These are phyloP conservation scores for Ceratosolen fusciceps DNA, from an alignment of 1,140 invertebrate genomes.

Conservation along the genomic window DNA sequence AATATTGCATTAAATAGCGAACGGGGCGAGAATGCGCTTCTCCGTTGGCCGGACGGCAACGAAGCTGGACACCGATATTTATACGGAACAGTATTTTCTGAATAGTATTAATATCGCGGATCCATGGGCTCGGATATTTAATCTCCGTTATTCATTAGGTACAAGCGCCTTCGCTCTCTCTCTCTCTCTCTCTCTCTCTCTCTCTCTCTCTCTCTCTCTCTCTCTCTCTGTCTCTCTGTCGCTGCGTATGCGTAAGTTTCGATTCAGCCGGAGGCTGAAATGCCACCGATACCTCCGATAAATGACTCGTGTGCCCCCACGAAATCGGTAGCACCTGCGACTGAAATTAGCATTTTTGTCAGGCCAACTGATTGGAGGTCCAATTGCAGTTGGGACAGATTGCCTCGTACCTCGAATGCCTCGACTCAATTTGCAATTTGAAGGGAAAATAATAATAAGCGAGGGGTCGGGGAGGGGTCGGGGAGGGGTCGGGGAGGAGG, in stretches of 20 bases:
- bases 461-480: too few relatives aligned
- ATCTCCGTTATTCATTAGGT: slow-evolving; percentile 7
- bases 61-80: background rate
- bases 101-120: background rate
- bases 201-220: too few relatives aligned
- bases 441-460: background rate
- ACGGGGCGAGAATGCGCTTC: background rate
- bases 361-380: background rate
- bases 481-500: too few relatives aligned
- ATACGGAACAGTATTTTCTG: background rate
- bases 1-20: background rate
- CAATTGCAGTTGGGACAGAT: background rate
- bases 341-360: background rate
- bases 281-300: background rate
- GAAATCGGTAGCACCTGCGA: slow-evolving; percentile 1
- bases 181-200: background rate
- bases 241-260: too few relatives aligned
- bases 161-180: background rate
- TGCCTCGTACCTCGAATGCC: background rate
- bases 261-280: background rate
- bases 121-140: background rate
- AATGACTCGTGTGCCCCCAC: background rate
- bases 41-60: background rate
- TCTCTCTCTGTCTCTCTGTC: too few relatives aligned
- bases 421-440: background rate